Conservation (phyloP, 1,140 invertebrate genomes). For the Bombus fervidus region DNA sequence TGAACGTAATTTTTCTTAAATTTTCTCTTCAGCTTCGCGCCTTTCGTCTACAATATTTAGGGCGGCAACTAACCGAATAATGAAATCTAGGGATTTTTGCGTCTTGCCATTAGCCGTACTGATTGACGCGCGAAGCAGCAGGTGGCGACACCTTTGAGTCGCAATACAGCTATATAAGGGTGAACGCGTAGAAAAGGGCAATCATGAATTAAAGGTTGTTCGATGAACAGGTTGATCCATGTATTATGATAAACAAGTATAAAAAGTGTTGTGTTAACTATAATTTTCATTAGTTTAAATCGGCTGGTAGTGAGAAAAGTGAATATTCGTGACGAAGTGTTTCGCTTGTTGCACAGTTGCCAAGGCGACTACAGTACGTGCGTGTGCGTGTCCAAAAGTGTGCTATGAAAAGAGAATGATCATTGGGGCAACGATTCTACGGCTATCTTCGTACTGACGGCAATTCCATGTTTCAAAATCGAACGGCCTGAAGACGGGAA, state of each 20-base stretch:
- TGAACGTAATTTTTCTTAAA: background rate
- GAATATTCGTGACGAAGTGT: constrained; percentile 49
- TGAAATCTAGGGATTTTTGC: background rate
- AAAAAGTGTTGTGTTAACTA: background rate
- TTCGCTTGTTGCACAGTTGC: constrained; percentile 72
- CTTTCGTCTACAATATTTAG: no score
- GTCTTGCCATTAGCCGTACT: constrained; percentile 19
- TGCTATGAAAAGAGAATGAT: constrained; percentile 60
- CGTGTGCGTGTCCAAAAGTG: constrained; percentile 30
- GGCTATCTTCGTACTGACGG: background rate
- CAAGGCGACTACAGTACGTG: constrained; percentile 68
- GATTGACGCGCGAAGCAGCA: constrained; percentile 37
- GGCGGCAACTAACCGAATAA: background rate
- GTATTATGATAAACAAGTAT: background rate
- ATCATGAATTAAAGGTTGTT: constrained; percentile 67
- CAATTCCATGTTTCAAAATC: constrained; percentile 44
- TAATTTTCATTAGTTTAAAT: background rate
- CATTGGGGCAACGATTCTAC: constrained; percentile 24
- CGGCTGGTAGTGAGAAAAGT: background rate
- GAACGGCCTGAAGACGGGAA: constrained; percentile 39
- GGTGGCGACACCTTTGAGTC: constrained; percentile 43
- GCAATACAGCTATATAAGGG: constrained; percentile 18
- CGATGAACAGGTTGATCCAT: background rate
- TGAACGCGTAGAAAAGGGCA: constrained; percentile 53
- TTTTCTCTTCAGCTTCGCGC: background rate